phyloP scores from a whole-genome alignment of 2,888 invertebrate genomes.

The Tachina lurida region DNA sequence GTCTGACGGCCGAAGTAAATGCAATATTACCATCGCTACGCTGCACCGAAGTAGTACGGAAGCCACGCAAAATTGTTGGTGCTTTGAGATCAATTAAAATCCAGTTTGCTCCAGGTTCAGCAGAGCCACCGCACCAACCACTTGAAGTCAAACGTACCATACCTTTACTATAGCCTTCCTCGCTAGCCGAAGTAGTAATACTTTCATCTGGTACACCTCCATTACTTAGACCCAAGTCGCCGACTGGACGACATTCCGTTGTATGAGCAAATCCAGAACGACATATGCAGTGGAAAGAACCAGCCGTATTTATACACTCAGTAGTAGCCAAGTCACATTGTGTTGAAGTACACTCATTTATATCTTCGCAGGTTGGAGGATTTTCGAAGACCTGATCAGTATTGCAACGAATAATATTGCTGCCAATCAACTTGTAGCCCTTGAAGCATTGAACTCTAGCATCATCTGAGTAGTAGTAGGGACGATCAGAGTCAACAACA shows the following conservation, averaged over 20 bases:
- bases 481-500: conserved; percentile 89
- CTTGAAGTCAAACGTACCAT: conserved; percentile 92
- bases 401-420: conserved; percentile 92
- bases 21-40: conserved; percentile 92
- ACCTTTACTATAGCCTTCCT: conserved; percentile 91
- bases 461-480: conserved; percentile 94
- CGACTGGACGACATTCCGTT: conserved; percentile 94
- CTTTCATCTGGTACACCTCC: conserved; percentile 96
- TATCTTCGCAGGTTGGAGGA: conserved; percentile 94
- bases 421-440: conserved; percentile 93
- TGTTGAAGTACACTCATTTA: conserved; percentile 94
- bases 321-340: conserved; percentile 96
- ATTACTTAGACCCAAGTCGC: conserved; percentile 91
- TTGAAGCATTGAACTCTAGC: conserved; percentile 95
- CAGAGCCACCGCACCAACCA: conserved; percentile 95
- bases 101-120: conserved; percentile 95
- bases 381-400: conserved; percentile 92
- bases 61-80: conserved; percentile 94
- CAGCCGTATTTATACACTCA: conserved; percentile 94
- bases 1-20: conserved; percentile 94
- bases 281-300: conserved; percentile 95
- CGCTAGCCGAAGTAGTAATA: conserved; percentile 92
- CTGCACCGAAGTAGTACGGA: conserved; percentile 94
- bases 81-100: conserved; percentile 93
- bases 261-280: conserved; percentile 92